Evolutionary conservation across 2,888 invertebrate genomes (phyloP).

Genomic region (Cylindroiulus punctatus): DNA sequence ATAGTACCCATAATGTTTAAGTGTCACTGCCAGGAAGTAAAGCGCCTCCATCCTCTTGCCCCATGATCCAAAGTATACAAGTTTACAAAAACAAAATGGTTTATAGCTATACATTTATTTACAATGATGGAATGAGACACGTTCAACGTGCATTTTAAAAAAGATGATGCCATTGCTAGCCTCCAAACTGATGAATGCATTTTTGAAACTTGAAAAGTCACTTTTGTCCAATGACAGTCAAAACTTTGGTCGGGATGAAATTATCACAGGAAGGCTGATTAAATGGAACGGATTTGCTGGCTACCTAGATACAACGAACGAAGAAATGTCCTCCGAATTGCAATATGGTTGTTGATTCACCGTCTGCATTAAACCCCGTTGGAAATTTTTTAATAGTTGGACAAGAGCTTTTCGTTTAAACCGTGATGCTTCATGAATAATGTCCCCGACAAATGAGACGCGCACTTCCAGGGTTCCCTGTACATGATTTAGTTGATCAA

Average conservation of each 20-base stretch:
- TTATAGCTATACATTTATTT: slow-evolving; percentile 23
- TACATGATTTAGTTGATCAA: slow-evolving; percentile 76
- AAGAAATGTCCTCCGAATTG: slow-evolving; percentile 48
- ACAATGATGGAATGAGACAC: slow-evolving; percentile 30
- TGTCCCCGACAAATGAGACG: slow-evolving; percentile 76
- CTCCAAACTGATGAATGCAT: neutral
- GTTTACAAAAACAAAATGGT: neutral
- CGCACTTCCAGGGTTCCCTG: slow-evolving; percentile 77
- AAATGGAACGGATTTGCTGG: neutral
- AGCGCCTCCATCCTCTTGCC: neutral
- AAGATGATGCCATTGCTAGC: neutral
- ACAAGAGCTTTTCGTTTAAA: slow-evolving; percentile 81
- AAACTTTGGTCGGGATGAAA: slow-evolving; percentile 33
- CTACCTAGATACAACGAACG: neutral
- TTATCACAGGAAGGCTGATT: neutral
- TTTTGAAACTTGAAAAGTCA: slow-evolving; percentile 29
- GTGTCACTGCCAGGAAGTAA: neutral
- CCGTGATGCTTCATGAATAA: slow-evolving; percentile 79
- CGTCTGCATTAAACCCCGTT: slow-evolving; percentile 59
- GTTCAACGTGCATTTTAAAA: slow-evolving; percentile 22
- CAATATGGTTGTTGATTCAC: slow-evolving; percentile 53
- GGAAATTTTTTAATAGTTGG: slow-evolving; percentile 60
- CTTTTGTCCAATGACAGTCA: neutral
- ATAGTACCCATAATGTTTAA: too few relatives aligned
- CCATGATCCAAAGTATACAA: neutral